A percentile compares a stretch with the other conserved stretches of the same genome.
phyloP scores from a whole-genome alignment of 2,797 vertebrate genomes.

The Tachyglossus aculeatus region DNA sequence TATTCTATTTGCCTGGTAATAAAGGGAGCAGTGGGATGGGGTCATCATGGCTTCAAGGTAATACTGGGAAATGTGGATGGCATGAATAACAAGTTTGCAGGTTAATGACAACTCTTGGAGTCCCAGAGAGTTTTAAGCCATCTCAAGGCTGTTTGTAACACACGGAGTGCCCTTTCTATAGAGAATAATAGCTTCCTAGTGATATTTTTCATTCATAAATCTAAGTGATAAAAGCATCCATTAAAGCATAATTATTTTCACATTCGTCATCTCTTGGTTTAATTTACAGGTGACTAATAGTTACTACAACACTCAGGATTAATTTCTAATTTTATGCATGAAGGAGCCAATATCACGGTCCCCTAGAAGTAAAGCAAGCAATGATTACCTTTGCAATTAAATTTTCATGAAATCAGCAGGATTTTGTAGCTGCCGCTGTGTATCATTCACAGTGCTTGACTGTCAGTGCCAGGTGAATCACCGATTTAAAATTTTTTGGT shows the following conservation, averaged over 20 bases:
- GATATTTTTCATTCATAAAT: conserved; percentile 34
- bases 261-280: conserved; percentile 45
- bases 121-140: too few relatives aligned
- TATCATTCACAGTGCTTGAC: not conserved
- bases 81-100: not conserved
- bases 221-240: conserved; percentile 16
- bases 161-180: too few relatives aligned
- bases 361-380: conserved; percentile 35
- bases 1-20: too few relatives aligned
- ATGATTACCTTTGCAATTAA: conserved; percentile 52
- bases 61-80: not conserved
- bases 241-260: conserved; percentile 51
- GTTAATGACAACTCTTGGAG: too few relatives aligned
- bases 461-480: not conserved
- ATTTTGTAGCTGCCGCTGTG: conserved; percentile 14
- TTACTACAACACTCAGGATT: conserved; percentile 53
- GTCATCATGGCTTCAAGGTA: not conserved
- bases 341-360: conserved; percentile 28
- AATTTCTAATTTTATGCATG: conserved; percentile 52
- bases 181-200: conserved; percentile 5
- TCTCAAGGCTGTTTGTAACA: too few relatives aligned
- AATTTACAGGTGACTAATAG: conserved; percentile 49
- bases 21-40: not conserved
- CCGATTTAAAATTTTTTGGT: conserved; percentile 2
- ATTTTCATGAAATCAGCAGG: conserved; percentile 53